Base-by-base conservation (phyloP, 2,113 vertebrate species). In the Petrocephalus microphthalmus region DNA sequence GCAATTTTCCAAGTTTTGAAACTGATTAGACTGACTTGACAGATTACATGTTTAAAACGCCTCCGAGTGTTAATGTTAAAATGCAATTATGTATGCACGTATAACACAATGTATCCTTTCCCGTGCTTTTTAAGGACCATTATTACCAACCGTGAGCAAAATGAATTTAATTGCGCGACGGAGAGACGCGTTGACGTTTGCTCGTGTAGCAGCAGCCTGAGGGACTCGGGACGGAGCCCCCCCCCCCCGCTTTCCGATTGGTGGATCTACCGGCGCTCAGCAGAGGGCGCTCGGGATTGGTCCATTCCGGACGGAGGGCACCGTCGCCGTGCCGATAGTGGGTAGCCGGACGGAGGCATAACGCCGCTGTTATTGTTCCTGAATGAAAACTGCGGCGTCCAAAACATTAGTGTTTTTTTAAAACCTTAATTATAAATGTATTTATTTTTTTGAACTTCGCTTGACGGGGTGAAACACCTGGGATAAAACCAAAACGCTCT, bases 261-360 rank as follows among this genome's bases (percentile, higher is more conserved):
- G 95, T 86, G n/a, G 51, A 89, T 71, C 20, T 57, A 0, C 91
- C 93, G 92, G 93, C 45, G 84, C 85, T 92, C 91, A 88, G 56
- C 91, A 91, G 91, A 78, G 56, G 10, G 10, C 33, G 37, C 7
- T 1, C 11, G 15, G 78, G 89, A 95, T 95, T 95, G 94, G 95
- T 89, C 60, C 7, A 15, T 85, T 54, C 5, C 0, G 64, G 89
- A 56, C 86, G 89, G 84, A 89, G 86, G 91, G 90, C 93, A 91
- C 89, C 89, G 93, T 89, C 90, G 86, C 91, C 86, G 91, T 94
- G 91, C 92, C 91, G 93, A 94, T 94, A 92, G 93, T 93, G 95
- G 90, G 17, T 78, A 94, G 93, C 93, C 94, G 94, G 94, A 94
- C 90, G 91, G 74, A 90, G 90, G 88, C 87, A 87, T 33, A 78